phyloP scores from a whole-genome alignment of 2,113 vertebrate genomes.

The Cheilinus undulatus region DNA sequence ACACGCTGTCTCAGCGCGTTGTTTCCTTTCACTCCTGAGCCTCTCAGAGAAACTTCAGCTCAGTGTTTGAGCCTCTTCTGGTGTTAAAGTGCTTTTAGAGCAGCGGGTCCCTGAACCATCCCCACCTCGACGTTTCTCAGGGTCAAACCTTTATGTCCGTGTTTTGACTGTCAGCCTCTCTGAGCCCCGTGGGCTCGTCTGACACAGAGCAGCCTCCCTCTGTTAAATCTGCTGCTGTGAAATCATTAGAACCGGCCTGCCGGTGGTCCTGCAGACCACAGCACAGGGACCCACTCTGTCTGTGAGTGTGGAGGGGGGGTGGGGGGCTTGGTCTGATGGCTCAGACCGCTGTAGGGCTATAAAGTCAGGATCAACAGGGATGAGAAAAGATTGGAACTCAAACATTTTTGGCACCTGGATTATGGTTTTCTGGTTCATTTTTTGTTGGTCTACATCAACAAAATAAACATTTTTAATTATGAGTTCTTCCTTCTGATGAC shows the following conservation, averaged over 20 bases:
- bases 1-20: too few relatives aligned
- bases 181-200: constrained; percentile 53
- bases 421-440: neutral
- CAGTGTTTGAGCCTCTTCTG: too few relatives aligned
- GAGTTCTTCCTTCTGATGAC: too few relatives aligned
- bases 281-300: neutral
- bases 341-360: constrained; percentile 9
- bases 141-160: constrained; percentile 60
- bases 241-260: constrained; percentile 68
- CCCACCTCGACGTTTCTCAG: constrained; percentile 43
- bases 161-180: constrained; percentile 70
- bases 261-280: constrained; percentile 62
- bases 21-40: too few relatives aligned
- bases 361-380: constrained; percentile 11
- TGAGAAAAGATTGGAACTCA: neutral
- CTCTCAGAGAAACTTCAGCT: too few relatives aligned
- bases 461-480: too few relatives aligned
- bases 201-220: constrained; percentile 73
- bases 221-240: constrained; percentile 70
- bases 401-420: neutral
- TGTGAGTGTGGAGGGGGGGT: constrained; percentile 14
- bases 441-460: too few relatives aligned
- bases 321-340: constrained; percentile 1
- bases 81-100: constrained; percentile 45
- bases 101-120: constrained; percentile 42